These are phyloP conservation scores for Sycophila sp. DNA, from an alignment of 1,140 invertebrate genomes.

Conservation along the genomic window DNA sequence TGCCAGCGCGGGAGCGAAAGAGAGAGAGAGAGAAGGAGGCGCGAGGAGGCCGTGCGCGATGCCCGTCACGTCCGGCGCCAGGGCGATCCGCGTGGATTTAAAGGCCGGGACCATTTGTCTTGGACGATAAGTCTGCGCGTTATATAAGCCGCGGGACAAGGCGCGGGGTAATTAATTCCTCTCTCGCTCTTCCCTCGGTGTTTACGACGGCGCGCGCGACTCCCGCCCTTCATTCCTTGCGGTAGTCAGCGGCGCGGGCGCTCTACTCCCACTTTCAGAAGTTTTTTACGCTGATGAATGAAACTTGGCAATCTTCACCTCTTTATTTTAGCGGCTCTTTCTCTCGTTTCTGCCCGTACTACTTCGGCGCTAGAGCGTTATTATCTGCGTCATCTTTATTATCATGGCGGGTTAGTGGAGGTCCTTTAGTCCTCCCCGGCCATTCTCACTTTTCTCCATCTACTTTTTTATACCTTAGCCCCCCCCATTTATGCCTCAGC, in stretches of 20 bases:
- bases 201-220: neutral
- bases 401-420: slow-evolving; percentile 22
- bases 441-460: no score
- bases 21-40: neutral
- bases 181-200: neutral
- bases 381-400: slow-evolving; percentile 38
- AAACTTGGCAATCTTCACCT: slow-evolving; percentile 38
- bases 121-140: slow-evolving; percentile 20
- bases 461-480: slow-evolving; percentile 35
- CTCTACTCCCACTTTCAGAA: slow-evolving; percentile 2
- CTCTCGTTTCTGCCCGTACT: no score
- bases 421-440: slow-evolving; percentile 5
- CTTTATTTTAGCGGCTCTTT: slow-evolving; percentile 22
- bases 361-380: slow-evolving; percentile 19
- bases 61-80: neutral
- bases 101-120: slow-evolving; percentile 28
- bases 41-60: neutral
- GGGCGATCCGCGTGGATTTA: neutral
- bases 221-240: neutral
- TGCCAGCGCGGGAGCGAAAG: neutral
- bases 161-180: slow-evolving; percentile 25
- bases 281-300: slow-evolving; percentile 37
- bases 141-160: slow-evolving; percentile 21
- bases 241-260: no score
- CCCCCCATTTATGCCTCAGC: slow-evolving; percentile 19